Evolutionary conservation across 2,797 vertebrate genomes (phyloP).

Genomic region (Podarcis lilfordi): DNA sequence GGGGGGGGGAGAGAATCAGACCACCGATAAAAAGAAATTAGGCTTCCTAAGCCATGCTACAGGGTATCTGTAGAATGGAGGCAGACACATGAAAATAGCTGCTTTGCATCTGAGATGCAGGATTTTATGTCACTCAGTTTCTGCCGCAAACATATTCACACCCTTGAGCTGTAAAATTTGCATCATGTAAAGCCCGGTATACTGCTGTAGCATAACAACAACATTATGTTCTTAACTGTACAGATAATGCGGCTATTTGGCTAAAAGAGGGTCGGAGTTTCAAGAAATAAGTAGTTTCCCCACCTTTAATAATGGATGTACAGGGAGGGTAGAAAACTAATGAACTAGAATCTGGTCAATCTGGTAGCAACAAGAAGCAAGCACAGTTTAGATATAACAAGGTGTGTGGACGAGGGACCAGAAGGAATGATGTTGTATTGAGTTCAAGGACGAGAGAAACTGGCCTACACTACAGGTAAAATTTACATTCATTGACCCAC

Average conservation of each 20-base stretch:
- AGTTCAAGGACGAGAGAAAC: not conserved
- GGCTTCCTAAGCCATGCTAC: conserved; percentile 27
- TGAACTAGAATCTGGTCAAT: not conserved
- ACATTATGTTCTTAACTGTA: conserved; percentile 1
- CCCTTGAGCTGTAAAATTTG: conserved; percentile 49
- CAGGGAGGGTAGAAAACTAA: not conserved
- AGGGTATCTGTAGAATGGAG: conserved; percentile 25
- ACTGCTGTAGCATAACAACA: conserved; percentile 35
- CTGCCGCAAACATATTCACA: conserved; percentile 21
- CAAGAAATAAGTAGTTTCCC: conserved; percentile 8
- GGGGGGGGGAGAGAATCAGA: conserved; percentile 36
- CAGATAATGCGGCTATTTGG: conserved; percentile 42
- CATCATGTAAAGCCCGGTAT: not conserved
- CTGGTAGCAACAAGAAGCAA: not conserved
- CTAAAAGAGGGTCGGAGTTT: conserved; percentile 41
- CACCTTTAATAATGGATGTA: not conserved
- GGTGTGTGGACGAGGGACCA: conserved; percentile 7
- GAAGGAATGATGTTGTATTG: conserved; percentile 2
- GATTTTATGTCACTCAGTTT: conserved; percentile 29
- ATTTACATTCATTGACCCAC: too few relatives aligned
- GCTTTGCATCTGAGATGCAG: conserved; percentile 45
- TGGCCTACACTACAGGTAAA: too few relatives aligned
- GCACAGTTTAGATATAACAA: conserved; percentile 3
- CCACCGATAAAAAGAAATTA: conserved; percentile 51
- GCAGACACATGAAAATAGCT: conserved; percentile 55